These are phyloP conservation scores for Aphidius gifuensis DNA, from an alignment of 1,140 invertebrate species.

Conservation along the genomic window DNA sequence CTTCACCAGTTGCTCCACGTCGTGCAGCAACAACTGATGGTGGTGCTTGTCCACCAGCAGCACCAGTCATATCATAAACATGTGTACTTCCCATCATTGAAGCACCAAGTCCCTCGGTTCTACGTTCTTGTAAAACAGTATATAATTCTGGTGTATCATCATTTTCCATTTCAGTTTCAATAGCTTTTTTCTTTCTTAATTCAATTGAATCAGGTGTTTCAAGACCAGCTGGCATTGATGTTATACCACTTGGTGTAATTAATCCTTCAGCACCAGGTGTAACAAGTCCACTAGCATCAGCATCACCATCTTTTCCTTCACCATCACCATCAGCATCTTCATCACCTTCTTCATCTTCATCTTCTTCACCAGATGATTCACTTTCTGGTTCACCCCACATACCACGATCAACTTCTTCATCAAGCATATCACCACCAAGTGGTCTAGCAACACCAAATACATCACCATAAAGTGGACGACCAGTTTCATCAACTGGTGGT, in stretches of 20 bases:
- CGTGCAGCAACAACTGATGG: slow-evolving; percentile 54
- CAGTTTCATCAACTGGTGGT: slow-evolving; percentile 98
- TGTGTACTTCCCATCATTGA: slow-evolving; percentile 99
- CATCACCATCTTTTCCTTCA: slow-evolving; percentile 68
- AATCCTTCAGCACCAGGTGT: slow-evolving; percentile 84
- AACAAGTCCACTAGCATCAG: slow-evolving; percentile 69
- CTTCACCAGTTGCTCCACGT: slow-evolving; percentile 44
- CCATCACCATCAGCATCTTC: slow-evolving; percentile 67
- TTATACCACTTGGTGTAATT: slow-evolving; percentile 92
- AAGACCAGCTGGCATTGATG: slow-evolving; percentile 90
- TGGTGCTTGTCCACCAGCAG: slow-evolving; percentile 58
- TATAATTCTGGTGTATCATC: slow-evolving; percentile 88
- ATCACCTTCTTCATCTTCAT: slow-evolving; percentile 76
- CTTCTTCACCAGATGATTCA: slow-evolving; percentile 88
- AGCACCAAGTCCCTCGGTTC: slow-evolving; percentile 81
- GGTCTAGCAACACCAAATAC: slow-evolving; percentile 78
- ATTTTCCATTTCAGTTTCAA: slow-evolving; percentile 95
- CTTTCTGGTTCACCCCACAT: slow-evolving; percentile 98
- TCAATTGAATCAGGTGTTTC: slow-evolving; percentile 99
- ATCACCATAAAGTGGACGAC: slow-evolving; percentile 97
- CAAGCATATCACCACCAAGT: slow-evolving; percentile 62
- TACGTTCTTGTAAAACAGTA: slow-evolving; percentile 92
- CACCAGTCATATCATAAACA: slow-evolving; percentile 84
- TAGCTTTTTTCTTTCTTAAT: slow-evolving; percentile 87
- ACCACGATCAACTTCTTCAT: slow-evolving; percentile 87